Base-by-base conservation (phyloP, 2,888 invertebrate genomes). In the Pemphredon lugubris region DNA sequence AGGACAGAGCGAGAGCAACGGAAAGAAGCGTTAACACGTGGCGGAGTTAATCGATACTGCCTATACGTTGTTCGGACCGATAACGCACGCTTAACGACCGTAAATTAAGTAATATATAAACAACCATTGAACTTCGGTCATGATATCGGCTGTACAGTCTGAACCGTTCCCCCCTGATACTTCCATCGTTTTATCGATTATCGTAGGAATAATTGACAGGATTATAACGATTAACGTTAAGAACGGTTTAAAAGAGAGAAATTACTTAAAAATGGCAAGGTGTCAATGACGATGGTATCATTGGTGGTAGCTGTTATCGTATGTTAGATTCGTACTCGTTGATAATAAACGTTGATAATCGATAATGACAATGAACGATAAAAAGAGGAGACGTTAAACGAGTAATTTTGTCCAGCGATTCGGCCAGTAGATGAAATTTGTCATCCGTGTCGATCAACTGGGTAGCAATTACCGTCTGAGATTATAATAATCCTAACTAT, bases 21-120 rank as follows among this genome's bases (percentile, higher is more conserved):
- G 16, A 1, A n/a, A n/a, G 14, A 51, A 26, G 20, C 39, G 23
- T 2, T n/a, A 21, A 44, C 26, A 23, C 39, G 54, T 39, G 61
- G 40, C n/a, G 40, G 53, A 58, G 57, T 77, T 70, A 55, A 77
- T 77, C 77, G 64, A 78, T 71, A 51, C 40, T 57, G 63, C 47
- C 47, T 57, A 30, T 44, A 11, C n/a, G 45, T 47, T 61, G 23
- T 16, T 23, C 47, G 37, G 45, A 23, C 47, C 42, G 61, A 66
- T 66, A 61, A 61, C 61, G 45, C 30, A 45, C 60, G 65, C 60
- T n/a, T 51, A 65, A 51, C 45, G 60, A 59, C 60, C 65, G 65
- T 53, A 54, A 57, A 45, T 53, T 47, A 23, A 47, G 61, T 57
- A 58, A 73, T 37, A 48, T 53, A 48, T 48, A 39, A 68, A 51